These are phyloP conservation scores for Rhinophrynus dorsalis DNA, from an alignment of 2,797 vertebrate species.

Conservation along the genomic window DNA sequence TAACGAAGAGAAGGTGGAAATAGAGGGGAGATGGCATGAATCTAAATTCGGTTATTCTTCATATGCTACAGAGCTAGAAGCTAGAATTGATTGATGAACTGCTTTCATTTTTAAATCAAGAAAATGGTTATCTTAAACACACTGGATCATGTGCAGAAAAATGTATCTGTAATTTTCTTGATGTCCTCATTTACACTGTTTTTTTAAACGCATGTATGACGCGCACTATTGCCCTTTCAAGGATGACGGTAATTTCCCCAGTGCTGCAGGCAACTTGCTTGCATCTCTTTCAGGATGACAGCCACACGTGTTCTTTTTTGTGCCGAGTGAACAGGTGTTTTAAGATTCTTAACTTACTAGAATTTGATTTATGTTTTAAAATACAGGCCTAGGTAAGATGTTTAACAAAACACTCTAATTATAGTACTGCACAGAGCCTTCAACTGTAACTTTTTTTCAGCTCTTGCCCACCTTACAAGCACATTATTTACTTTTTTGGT, in stretches of 20 bases:
- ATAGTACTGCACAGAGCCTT: background rate
- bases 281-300: slow-evolving; percentile 6
- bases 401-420: background rate
- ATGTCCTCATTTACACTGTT: background rate
- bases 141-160: background rate
- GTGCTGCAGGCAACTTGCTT: slow-evolving; percentile 2
- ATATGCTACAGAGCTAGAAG: background rate
- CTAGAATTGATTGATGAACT: background rate
- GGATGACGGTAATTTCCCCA: slow-evolving; percentile 21
- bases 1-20: too few species aligned
- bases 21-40: too few species aligned
- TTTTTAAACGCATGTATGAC: background rate
- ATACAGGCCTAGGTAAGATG: background rate
- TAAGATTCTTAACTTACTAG: background rate
- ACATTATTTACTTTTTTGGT: too few species aligned
- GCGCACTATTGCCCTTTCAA: background rate
- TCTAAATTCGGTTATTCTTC: too few species aligned
- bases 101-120: background rate
- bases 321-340: slow-evolving; percentile 4
- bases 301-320: background rate
- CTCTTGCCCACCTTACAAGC: too few species aligned
- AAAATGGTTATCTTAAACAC: background rate
- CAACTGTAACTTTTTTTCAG: too few species aligned
- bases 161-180: background rate
- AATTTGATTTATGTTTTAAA: background rate